Conservation (phyloP, 2,888 invertebrate genomes). For the Helicoverpa assulta region DNA sequence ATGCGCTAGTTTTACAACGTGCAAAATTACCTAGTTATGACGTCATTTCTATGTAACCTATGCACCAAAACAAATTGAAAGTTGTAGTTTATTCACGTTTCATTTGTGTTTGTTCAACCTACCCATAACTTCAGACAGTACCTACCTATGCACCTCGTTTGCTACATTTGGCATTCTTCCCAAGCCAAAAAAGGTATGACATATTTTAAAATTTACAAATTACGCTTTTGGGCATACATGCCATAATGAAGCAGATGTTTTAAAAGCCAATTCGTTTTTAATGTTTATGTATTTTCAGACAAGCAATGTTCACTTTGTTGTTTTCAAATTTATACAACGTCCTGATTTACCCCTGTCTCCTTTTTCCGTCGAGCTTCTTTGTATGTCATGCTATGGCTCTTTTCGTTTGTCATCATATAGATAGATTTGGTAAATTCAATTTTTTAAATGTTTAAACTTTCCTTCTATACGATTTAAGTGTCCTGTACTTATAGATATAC, state of each 20-base stretch:
- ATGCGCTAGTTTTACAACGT: not conserved
- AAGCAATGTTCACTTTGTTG: slow-evolving; percentile 10
- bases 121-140: slow-evolving; percentile 32
- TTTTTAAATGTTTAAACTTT: no score
- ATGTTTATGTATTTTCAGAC: slow-evolving; percentile 24
- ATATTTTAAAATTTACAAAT: slow-evolving; percentile 44
- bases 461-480: not conserved
- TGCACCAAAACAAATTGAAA: slow-evolving; percentile 19
- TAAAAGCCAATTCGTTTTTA: slow-evolving; percentile 26
- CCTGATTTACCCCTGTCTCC: no score
- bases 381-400: no score
- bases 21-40: not conserved
- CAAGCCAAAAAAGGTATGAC: slow-evolving; percentile 44
- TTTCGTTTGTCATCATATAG: no score
- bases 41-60: not conserved
- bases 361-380: no score
- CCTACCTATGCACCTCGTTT: slow-evolving; percentile 49
- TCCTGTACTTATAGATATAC: not conserved
- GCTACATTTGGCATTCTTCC: slow-evolving; percentile 52
- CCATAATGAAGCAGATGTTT: slow-evolving; percentile 15
- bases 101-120: slow-evolving; percentile 38
- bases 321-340: not conserved
- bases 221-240: slow-evolving; percentile 23
- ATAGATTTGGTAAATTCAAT: no score
- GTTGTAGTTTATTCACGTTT: slow-evolving; percentile 48